Conservation (phyloP, 2,113 vertebrate genomes). For the Pseudorhombus dupliciocellatus region DNA sequence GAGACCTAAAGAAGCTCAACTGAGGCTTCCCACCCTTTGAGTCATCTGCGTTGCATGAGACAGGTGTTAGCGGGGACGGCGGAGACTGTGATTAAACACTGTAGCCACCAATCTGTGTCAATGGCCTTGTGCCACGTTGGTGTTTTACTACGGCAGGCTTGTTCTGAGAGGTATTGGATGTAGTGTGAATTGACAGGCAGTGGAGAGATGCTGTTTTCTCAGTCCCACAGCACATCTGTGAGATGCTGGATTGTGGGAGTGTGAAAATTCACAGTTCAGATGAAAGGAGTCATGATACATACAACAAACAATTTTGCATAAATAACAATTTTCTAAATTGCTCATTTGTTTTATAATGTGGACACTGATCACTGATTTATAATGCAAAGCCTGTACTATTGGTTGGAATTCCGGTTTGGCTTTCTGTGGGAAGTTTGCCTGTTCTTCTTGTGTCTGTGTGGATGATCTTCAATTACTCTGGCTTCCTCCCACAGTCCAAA, state of each 20-base stretch:
- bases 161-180: conserved; percentile 3
- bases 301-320: conserved; percentile 28
- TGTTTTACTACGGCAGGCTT: conserved; percentile 23
- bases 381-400: no score
- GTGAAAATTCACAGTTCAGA: conserved; percentile 64
- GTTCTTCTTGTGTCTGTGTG: no score
- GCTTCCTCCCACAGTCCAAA: no score
- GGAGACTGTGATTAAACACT: conserved; percentile 32
- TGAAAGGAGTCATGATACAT: conserved; percentile 44
- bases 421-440: no score
- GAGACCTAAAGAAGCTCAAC: conserved; percentile 11
- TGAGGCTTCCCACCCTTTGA: conserved; percentile 1
- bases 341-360: conserved; percentile 20
- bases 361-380: background rate
- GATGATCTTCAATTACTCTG: no score
- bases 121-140: conserved; percentile 16
- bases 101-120: conserved; percentile 9
- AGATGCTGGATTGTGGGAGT: conserved; percentile 49
- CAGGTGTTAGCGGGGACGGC: conserved; percentile 34
- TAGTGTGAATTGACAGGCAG: conserved; percentile 9
- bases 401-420: no score
- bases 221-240: conserved; percentile 41
- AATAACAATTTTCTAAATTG: conserved; percentile 13
- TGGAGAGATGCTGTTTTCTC: conserved; percentile 16
- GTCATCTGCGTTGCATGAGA: background rate